These are phyloP conservation scores for Onychostoma macrolepis DNA, from an alignment of 2,113 vertebrate species.

Conservation along the genomic window DNA sequence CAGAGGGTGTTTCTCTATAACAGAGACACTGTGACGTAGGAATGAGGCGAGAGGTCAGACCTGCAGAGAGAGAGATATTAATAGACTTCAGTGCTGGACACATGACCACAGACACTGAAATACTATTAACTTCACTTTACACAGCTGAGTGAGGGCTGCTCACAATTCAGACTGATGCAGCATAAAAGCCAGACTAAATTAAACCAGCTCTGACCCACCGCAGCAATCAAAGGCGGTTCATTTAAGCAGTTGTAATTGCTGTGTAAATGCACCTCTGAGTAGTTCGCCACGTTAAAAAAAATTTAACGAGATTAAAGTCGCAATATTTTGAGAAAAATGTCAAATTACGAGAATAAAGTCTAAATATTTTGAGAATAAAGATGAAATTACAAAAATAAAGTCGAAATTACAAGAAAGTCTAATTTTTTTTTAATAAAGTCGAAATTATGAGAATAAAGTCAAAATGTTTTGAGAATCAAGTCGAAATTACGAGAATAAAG, in stretches of 20 bases:
- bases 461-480: too few species aligned
- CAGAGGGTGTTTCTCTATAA: background rate
- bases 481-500: too few species aligned
- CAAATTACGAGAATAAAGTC: too few species aligned
- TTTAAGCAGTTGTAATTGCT: background rate
- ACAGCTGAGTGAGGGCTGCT: background rate
- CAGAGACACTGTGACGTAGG: constrained; percentile 3
- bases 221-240: background rate
- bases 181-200: background rate
- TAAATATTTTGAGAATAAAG: too few species aligned
- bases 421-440: too few species aligned
- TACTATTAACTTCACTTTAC: background rate
- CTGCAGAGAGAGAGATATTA: constrained; percentile 51
- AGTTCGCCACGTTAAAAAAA: too few species aligned
- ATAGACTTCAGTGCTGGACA: constrained; percentile 49
- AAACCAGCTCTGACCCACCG: background rate
- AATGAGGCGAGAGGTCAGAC: constrained; percentile 57
- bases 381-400: too few species aligned
- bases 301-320: too few species aligned
- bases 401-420: too few species aligned
- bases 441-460: too few species aligned
- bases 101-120: background rate
- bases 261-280: background rate
- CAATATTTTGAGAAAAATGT: too few species aligned
- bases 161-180: background rate